Evolutionary conservation across 2,888 invertebrate genomes (phyloP), one percentile per base, ranked within the genome.

Genomic region (Heliconius cydno): DNA sequence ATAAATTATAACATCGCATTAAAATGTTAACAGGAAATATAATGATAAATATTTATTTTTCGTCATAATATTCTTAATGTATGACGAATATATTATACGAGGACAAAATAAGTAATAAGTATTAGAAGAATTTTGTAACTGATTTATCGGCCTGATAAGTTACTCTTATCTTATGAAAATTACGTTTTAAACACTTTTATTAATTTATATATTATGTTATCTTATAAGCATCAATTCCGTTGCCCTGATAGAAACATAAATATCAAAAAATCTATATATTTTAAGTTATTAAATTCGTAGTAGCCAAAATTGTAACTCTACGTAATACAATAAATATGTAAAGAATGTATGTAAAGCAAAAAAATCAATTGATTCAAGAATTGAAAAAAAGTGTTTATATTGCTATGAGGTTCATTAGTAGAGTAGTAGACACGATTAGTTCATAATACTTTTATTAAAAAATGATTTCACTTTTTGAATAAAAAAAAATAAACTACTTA

Each of bases 151-250:
- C 6, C 15, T 41, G 65, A 70, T 70, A 70, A 70, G 41, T 25
- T 68, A 68, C n/a, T 41, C 41, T 70, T 70, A 28, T 70, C 70
- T 70, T 46, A 46, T 41, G 25, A 28, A 70, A 70, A 70, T 70
- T 70, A 70, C 70, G 25, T 70, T 70, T 41, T 41, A 70, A 4
- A 70, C 19, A 41, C 15, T 70, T 70, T 68, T 28, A 46, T 9
- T 25, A 9, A 41, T 70, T n/a, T 68, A n/a, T 41, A 68, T 67
- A 67, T 7, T 41, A 46, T 9, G 7, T 19, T 46, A 70, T 70
- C 70, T 41, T 41, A 41, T 15, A 41, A 25, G 25, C 9, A 15
- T 70, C 7, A 41, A 70, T 25, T 41, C 25, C 25, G 15, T 4
- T 41, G 38, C 1, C 0, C 13, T 15, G 41, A 70, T 41, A 41